Conservation (phyloP, 2,113 vertebrate genomes). For the Motacilla alba region DNA sequence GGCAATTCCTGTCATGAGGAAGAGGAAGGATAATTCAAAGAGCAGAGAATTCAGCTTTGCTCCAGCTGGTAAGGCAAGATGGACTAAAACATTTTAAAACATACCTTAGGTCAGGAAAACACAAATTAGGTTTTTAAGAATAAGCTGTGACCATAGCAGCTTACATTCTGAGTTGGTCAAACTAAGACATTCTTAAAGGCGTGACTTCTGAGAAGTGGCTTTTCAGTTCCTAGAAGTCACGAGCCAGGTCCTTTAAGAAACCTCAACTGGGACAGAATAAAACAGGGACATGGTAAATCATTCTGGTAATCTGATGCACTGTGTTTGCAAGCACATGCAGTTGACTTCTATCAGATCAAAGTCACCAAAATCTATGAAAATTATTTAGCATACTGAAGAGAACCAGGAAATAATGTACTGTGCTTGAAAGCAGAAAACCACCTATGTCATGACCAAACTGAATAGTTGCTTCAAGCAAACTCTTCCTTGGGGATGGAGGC, state of each 20-base stretch:
- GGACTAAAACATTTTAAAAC: neutral
- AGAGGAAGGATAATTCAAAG: neutral
- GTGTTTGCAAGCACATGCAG: neutral
- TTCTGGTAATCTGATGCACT: neutral
- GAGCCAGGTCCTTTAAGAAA: neutral
- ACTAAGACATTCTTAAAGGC: neutral
- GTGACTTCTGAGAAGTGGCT: neutral
- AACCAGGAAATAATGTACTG: neutral
- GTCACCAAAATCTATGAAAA: neutral
- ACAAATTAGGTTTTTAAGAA: neutral
- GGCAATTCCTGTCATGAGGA: rapidly evolving
- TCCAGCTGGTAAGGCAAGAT: neutral
- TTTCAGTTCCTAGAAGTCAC: neutral
- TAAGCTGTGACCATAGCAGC: neutral
- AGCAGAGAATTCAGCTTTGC: neutral
- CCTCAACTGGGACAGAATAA: neutral
- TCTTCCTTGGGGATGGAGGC: neutral
- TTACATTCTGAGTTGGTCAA: neutral
- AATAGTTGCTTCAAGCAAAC: neutral
- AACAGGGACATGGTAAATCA: neutral
- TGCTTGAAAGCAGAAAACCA: neutral
- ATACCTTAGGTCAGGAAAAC: neutral
- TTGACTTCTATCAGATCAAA: neutral
- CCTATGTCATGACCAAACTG: neutral
- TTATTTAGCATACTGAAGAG: neutral